Conservation (phyloP, 2,113 vertebrate genomes). For the Thamnaconus septentrionalis region DNA sequence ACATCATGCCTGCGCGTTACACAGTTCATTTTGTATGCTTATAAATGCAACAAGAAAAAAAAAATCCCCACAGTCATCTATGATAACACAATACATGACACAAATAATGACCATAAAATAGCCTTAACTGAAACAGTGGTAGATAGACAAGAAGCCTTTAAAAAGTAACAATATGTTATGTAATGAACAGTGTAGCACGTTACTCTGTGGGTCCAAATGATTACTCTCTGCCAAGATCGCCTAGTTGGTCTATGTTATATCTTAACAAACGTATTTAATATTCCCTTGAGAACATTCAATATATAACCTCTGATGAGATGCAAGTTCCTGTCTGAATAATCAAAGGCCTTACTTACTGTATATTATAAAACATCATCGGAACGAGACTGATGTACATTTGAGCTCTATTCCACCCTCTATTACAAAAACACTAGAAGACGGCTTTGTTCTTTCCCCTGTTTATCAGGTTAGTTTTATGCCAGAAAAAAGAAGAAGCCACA, state of each 20-base stretch:
- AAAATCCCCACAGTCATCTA: slow-evolving; percentile 16
- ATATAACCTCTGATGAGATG: no score
- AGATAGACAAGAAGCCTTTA: slow-evolving; percentile 10
- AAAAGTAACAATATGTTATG: background rate
- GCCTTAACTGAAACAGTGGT: slow-evolving; percentile 1
- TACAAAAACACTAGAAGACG: no score
- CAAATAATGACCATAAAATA: slow-evolving; percentile 28
- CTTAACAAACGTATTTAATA: slow-evolving; percentile 1
- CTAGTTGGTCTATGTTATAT: background rate
- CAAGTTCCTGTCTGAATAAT: no score
- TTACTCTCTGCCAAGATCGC: background rate
- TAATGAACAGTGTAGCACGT: background rate
- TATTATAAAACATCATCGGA: no score
- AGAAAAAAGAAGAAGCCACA: no score
- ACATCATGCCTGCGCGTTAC: slow-evolving; percentile 9
- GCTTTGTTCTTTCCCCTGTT: no score
- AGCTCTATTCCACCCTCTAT: no score
- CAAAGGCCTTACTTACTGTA: no score
- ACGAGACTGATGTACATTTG: no score
- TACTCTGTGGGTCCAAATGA: slow-evolving; percentile 2
- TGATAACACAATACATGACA: slow-evolving; percentile 48
- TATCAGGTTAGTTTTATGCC: no score
- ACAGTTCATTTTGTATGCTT: slow-evolving; percentile 20
- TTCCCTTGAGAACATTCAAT: no score
- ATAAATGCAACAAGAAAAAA: slow-evolving; percentile 18